Evolutionary conservation across 23 tunicate genomes (phyloP).

Genomic region (Diplosoma virens): DNA sequence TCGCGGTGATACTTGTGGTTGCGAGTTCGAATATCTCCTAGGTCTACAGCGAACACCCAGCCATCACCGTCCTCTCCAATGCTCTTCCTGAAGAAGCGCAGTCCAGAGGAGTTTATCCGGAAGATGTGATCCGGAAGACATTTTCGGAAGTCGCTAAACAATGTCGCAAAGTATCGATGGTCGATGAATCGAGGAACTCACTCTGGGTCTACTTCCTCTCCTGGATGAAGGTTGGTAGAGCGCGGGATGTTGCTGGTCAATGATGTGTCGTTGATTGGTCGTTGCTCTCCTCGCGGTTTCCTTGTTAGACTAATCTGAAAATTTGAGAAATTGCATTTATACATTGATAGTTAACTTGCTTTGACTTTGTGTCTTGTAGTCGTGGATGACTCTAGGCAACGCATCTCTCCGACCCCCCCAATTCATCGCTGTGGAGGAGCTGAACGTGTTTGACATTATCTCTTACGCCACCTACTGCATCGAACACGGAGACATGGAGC

Average conservation of each 20-base stretch:
- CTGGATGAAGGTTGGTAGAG: constrained; percentile 68
- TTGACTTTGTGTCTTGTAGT: constrained; percentile 32
- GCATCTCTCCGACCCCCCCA: constrained; percentile 65
- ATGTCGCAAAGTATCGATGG: constrained; percentile 71
- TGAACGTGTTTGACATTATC: constrained; percentile 58
- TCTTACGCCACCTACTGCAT: constrained; percentile 84
- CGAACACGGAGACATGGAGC: constrained; percentile 78
- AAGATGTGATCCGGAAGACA: constrained; percentile 45
- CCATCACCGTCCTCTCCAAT: constrained; percentile 21
- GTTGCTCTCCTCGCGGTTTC: too few relatives aligned
- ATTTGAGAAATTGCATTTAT: too few relatives aligned
- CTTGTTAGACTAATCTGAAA: too few relatives aligned
- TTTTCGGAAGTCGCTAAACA: constrained; percentile 39
- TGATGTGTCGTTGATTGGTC: too few relatives aligned
- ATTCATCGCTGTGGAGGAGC: constrained; percentile 28
- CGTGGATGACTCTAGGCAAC: constrained; percentile 41
- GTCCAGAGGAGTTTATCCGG: constrained; percentile 77
- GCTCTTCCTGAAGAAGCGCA: constrained; percentile 58
- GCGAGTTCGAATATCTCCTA: too few relatives aligned
- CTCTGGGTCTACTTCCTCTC: constrained; percentile 62
- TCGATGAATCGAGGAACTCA: constrained; percentile 61
- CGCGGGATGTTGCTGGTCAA: too few relatives aligned
- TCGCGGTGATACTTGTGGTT: too few relatives aligned
- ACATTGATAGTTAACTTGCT: too few relatives aligned
- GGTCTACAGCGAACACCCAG: constrained; percentile 47